phyloP scores from a whole-genome alignment of 2,113 vertebrate species.

The Plecotus auritus region DNA sequence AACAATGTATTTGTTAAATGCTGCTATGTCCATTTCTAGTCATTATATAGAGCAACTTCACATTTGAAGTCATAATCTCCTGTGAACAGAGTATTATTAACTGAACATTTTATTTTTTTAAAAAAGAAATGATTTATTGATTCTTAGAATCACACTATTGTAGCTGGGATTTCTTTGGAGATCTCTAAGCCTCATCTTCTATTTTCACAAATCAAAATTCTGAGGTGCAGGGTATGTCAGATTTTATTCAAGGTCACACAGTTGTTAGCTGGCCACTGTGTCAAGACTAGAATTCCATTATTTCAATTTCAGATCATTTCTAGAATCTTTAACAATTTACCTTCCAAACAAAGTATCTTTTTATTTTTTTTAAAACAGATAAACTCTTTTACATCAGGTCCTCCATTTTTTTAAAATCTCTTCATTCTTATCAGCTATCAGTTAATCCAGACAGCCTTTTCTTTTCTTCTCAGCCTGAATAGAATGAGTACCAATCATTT shows the following conservation, averaged over 20 bases:
- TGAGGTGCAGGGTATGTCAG: not conserved
- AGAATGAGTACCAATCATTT: not conserved
- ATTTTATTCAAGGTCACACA: not conserved
- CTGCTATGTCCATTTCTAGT: rapidly evolving
- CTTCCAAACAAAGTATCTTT: not conserved
- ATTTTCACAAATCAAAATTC: not conserved
- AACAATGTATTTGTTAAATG: rapidly evolving
- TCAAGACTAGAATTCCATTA: not conserved
- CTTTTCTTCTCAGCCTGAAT: not conserved
- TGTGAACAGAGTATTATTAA: not conserved
- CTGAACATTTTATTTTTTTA: not conserved
- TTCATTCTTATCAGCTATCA: not conserved
- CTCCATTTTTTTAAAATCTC: not conserved
- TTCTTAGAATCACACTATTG: not conserved
- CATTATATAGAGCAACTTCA: not conserved
- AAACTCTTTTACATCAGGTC: not conserved
- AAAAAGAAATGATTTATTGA: not conserved
- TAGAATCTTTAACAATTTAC: not conserved
- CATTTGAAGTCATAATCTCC: not conserved
- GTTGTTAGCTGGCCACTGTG: not conserved
- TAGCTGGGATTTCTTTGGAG: not conserved
- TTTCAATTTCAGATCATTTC: not conserved
- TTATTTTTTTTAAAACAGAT: not conserved
- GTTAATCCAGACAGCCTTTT: not conserved
- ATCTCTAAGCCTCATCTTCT: not conserved